Conservation (phyloP, 2,797 vertebrate genomes). For the Capromys pilorides region DNA sequence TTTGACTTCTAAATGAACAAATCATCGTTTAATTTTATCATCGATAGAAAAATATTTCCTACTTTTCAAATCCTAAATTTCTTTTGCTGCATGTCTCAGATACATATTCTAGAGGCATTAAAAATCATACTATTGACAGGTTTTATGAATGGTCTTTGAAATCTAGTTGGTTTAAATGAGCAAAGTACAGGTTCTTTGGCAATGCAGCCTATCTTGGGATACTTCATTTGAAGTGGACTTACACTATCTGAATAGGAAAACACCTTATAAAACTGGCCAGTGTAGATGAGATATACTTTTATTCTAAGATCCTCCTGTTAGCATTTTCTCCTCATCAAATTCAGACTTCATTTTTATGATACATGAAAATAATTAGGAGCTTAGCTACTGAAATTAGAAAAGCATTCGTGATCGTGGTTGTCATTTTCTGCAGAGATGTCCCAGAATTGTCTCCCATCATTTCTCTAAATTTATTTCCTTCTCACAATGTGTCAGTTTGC, state of each 20-base stretch:
- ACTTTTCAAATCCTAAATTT: not conserved
- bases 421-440: not conserved
- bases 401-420: not conserved
- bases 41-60: constrained; percentile 27
- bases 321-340: not conserved
- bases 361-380: constrained; percentile 19
- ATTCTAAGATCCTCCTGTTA: not conserved
- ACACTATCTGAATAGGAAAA: not conserved
- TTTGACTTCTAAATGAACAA: constrained; percentile 72
- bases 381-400: constrained; percentile 12
- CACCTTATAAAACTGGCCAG: not conserved
- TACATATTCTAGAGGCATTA: not conserved
- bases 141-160: constrained; percentile 37
- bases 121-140: constrained; percentile 15
- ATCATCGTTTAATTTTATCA: constrained; percentile 66
- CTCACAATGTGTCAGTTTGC: not conserved
- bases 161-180: constrained; percentile 15
- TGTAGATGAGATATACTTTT: not conserved
- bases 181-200: constrained; percentile 1
- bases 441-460: not conserved
- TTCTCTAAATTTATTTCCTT: not conserved
- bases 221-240: not conserved
- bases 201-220: not conserved
- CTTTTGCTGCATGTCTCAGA: constrained; percentile 18
- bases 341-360: not conserved